phyloP scores from a whole-genome alignment of 30 jellyfish, hydroid and myxozoan genomes.

The Cassiopea xamachana region DNA sequence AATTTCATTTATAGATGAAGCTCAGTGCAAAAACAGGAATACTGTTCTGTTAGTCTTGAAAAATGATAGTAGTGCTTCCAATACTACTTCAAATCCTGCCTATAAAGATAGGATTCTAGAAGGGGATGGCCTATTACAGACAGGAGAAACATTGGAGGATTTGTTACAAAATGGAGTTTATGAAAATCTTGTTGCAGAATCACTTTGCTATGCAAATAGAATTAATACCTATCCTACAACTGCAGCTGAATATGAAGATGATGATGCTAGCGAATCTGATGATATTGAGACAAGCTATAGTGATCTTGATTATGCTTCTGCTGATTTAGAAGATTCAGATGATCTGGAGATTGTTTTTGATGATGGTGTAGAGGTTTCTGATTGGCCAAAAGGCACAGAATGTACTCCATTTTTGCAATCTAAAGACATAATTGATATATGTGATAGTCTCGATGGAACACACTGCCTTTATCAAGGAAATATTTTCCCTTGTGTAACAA shows the following conservation, averaged over 20 bases:
- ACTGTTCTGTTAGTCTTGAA: neutral
- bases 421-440: neutral
- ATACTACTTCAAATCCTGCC: no score
- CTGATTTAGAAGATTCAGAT: neutral
- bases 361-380: neutral
- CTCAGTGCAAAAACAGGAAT: neutral
- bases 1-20: neutral
- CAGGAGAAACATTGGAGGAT: neutral
- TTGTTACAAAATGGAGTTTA: neutral
- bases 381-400: neutral
- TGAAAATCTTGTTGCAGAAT: neutral
- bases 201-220: neutral
- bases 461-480: neutral
- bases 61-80: neutral
- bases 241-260: neutral
- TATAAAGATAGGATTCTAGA: neutral
- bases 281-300: neutral
- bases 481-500: slow-evolving; percentile 29
- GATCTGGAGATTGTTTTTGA: slow-evolving; percentile 43
- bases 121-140: neutral
- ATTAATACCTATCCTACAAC: neutral
- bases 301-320: slow-evolving; percentile 1
- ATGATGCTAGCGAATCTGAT: neutral
- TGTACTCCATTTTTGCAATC: neutral
- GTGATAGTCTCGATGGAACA: neutral